A percentile compares a stretch with the other conserved stretches of the same genome.
These are phyloP conservation scores for Thereuonema tuberculata DNA, from an alignment of 1,140 invertebrate genomes.

Conservation along the genomic window DNA sequence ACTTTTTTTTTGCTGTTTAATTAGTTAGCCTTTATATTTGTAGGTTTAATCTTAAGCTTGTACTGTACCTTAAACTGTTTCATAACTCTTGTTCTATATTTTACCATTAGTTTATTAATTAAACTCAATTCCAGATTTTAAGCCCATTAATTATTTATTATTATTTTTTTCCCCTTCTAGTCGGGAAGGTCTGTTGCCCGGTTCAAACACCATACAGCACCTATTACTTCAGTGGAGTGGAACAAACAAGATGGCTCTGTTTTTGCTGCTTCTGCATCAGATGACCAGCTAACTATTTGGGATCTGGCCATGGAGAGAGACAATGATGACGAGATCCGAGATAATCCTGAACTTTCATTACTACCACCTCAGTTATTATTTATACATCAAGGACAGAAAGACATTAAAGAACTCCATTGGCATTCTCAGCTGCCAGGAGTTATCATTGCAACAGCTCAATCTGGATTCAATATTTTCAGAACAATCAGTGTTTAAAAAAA, in stretches of 20 bases:
- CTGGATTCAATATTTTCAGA: conserved; percentile 93
- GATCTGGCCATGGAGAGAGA: conserved; percentile 85
- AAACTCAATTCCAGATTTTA: too few relatives aligned
- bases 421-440: conserved; percentile 89
- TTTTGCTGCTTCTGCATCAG: conserved; percentile 81
- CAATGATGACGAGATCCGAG: conserved; percentile 31
- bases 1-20: too few relatives aligned
- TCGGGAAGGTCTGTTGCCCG: conserved; percentile 59
- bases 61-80: too few relatives aligned
- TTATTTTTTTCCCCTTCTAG: conserved; percentile 33
- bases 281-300: conserved; percentile 95
- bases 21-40: too few relatives aligned
- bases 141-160: too few relatives aligned
- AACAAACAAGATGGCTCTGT: conserved; percentile 82
- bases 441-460: conserved; percentile 83
- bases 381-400: conserved; percentile 94
- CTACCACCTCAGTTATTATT: conserved; percentile 92
- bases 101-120: too few relatives aligned
- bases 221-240: conserved; percentile 95
- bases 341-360: conserved; percentile 45
- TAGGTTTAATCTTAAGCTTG: too few relatives aligned
- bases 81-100: too few relatives aligned
- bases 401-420: conserved; percentile 98
- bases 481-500: conserved; percentile 82
- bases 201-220: conserved; percentile 83